Evolutionary conservation across 2,797 vertebrate species (phyloP), one percentile per base, ranked within the genome.

Genomic region (Lerista edwardsae): DNA sequence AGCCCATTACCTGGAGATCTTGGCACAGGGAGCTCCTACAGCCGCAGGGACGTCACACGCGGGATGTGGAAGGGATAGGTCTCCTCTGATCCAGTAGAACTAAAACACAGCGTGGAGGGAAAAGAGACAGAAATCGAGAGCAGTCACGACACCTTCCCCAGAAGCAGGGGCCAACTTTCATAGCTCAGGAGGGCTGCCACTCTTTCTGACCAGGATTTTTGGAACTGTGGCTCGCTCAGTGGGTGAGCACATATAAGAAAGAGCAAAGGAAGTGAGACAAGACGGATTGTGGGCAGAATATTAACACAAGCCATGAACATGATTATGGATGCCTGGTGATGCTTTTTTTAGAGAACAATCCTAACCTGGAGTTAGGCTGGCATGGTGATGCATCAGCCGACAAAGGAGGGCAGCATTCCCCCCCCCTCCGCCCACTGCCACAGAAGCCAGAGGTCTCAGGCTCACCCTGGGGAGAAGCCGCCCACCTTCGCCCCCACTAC

Each of bases 61-160:
- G 96, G 96, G 68, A 96, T 95, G 86, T 94, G 95, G 93, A 96
- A 96, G 64, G 96, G 95, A 84, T 94, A 96, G 1, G 96, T 96
- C 93, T 96, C 95, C 73, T 96, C 95, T 0, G 95, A 96, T 3
- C 93, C 95, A 1, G 94, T 93, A 12, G 94, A 96, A 79, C 95
- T 96, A 86, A n/a, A 8, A 21, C 65, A 4, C 21, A 6, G 44
- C 73, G 34, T 65, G 61, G 1, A 0, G 47, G 17, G 64, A 78
- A 29, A 61, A 88, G 14, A 12, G 17, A 1, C 0, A 1, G 1
- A 14, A 25, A 31, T 0, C 0, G 59, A 68, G 34, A 86, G 12
- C 25, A 71, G 51, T 6, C 27, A 55, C 4, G 34, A 19, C 7
- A n/a, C 12, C 67, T 57, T 59, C 14, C 23, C n/a, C 55, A 23